Base-by-base conservation (phyloP, 2,797 vertebrate species). In the Propithecus deckenii region DNA sequence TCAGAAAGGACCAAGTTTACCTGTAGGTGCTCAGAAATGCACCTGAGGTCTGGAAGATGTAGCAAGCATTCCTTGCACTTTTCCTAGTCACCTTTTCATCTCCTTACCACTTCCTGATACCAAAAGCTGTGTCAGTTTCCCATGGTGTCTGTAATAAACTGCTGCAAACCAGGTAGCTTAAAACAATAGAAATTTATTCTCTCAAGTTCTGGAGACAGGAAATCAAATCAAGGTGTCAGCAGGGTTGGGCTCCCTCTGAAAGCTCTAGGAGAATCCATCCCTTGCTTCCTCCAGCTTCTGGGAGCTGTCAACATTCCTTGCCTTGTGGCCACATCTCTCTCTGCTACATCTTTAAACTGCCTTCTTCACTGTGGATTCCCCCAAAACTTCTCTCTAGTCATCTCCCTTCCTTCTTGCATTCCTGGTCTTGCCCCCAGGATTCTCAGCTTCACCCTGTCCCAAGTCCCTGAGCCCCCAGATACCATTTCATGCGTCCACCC, bases 161-260 rank as follows among this genome's bases (percentile, higher is more conserved):
- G 20, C 61, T 55, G n/a, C 20, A 8, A 17, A 67, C 23, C 25
- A 6, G 12, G 35, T 23, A 9, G 4, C 43, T 92, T 92, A 43
- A 43, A 93, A 35, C 48, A 59, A 30, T 6, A 18, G 38, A 69
- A 71, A 46, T 43, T 38, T 32, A 14, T 35, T 41, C 43, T 69
- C 48, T 67, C 48, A 84, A n/a, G 13, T n/a, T 80, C 71, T 83
- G 17, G 63, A 81, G 32, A 35, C 30, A 28, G n/a, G n/a, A 72
- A 10, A 18, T 89, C 25, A 75, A 48, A 80, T 52, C 23, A 2
- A 55, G 50, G 63, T 41, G 10, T 11, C 18, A 1, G 4, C 17
- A 35, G 43, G 5, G 14, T 20, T n/a, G 0, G 0, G 0, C 4
- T 52, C 18, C 85, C 35, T 74, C 8, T 0, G 4, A 15, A 78